Percentiles rank a stretch among this genome's conserved stretches.
These are phyloP conservation scores for Triplophysa siluroides DNA, from an alignment of 2,113 vertebrate genomes.

Conservation along the genomic window DNA sequence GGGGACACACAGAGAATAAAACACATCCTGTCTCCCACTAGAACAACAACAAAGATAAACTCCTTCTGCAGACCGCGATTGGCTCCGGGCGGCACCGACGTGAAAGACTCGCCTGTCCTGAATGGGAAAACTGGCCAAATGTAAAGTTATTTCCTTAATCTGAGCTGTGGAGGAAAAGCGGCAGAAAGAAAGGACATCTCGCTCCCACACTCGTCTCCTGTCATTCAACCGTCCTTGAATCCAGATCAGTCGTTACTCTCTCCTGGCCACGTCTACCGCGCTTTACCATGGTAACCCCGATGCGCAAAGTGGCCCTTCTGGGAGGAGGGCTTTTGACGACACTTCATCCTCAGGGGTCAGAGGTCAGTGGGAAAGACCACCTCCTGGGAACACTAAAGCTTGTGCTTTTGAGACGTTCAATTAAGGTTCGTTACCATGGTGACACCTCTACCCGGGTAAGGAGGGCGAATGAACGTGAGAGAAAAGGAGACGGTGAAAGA, in stretches of 20 bases:
- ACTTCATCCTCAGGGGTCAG: conserved; percentile 51
- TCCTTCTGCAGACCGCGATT: conserved; percentile 42
- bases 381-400: conserved; percentile 52
- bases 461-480: conserved; percentile 1
- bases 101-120: conserved; percentile 37
- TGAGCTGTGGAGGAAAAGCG: conserved; percentile 45
- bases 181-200: conserved; percentile 30
- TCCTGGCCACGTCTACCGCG: not conserved
- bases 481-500: not conserved
- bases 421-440: conserved; percentile 54
- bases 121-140: conserved; percentile 40
- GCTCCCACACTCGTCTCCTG: conserved; percentile 49
- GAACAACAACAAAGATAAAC: conserved; percentile 51
- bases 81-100: conserved; percentile 46
- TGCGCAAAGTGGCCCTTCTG: conserved; percentile 36
- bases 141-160: conserved; percentile 54
- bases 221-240: conserved; percentile 65
- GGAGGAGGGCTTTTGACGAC: conserved; percentile 48
- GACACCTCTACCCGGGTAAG: conserved; percentile 39
- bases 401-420: conserved; percentile 54
- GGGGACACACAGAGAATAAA: conserved; percentile 37
- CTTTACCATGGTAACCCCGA: conserved; percentile 53
- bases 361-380: conserved; percentile 44
- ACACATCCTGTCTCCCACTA: conserved; percentile 43
- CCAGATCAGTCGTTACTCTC: conserved; percentile 48